Evolutionary conservation across 2,113 vertebrate species (phyloP).

Genomic region (Orientallactaga bullata): DNA sequence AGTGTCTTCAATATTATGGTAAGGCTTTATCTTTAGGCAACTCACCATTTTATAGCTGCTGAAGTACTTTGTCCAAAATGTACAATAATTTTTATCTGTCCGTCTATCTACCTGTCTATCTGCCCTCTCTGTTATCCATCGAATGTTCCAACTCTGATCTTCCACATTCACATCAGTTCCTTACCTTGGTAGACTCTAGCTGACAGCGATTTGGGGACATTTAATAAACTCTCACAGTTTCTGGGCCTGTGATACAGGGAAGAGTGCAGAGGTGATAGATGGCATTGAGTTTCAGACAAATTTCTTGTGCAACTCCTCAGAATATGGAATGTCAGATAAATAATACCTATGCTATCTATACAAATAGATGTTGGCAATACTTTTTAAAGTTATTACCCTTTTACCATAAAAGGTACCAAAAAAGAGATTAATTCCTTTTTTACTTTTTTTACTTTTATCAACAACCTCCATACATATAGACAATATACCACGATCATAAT

Average conservation of each 20-base stretch:
- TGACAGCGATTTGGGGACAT: not conserved
- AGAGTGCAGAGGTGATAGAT: not conserved
- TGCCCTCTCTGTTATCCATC: too few species aligned
- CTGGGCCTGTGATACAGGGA: not conserved
- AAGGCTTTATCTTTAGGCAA: not conserved
- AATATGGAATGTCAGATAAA: not conserved
- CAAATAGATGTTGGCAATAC: not conserved
- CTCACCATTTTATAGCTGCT: not conserved
- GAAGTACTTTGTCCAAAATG: not conserved
- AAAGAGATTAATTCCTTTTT: not conserved
- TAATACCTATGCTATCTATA: too few species aligned
- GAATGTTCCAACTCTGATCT: not conserved
- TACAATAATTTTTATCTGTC: not conserved
- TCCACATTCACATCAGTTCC: not conserved
- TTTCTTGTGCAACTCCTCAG: not conserved
- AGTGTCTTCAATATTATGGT: not conserved
- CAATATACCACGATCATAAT: too few species aligned
- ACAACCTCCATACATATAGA: too few species aligned
- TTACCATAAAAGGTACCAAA: not conserved
- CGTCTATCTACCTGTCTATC: not conserved
- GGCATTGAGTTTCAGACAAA: not conserved
- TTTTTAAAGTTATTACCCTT: not conserved
- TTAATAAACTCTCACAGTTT: not conserved
- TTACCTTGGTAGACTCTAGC: not conserved
- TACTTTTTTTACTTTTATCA: too few species aligned